Evolutionary conservation across 2,888 invertebrate species (phyloP).

Genomic region (Thalpophila matura): DNA sequence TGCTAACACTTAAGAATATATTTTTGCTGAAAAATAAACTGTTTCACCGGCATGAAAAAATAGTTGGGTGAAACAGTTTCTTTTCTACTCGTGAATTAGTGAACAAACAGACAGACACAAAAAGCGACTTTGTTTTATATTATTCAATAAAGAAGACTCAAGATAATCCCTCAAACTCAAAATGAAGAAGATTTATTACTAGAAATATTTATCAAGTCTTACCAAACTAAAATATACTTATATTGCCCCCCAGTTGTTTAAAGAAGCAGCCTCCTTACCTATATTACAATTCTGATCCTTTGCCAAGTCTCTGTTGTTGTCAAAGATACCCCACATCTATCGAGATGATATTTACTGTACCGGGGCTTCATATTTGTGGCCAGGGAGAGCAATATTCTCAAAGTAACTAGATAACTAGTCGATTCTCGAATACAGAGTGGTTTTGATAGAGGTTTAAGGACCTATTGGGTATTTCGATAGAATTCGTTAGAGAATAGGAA

Average conservation of each 20-base stretch:
- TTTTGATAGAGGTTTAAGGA: conserved; percentile 59
- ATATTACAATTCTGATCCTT: conserved; percentile 35
- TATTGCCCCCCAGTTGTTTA: conserved; percentile 27
- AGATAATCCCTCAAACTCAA: no score
- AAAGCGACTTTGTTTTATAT: no score
- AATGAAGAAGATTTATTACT: background rate
- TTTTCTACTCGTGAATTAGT: no score
- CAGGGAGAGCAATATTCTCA: conserved; percentile 81
- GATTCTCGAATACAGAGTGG: conserved; percentile 82
- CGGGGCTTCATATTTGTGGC: conserved; percentile 74
- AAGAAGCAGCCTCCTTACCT: conserved; percentile 20
- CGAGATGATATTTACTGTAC: conserved; percentile 66
- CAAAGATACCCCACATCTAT: conserved; percentile 62
- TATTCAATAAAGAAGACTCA: no score
- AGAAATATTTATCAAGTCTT: background rate
- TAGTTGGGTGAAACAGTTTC: no score
- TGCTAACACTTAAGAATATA: no score
- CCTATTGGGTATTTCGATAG: conserved; percentile 65
- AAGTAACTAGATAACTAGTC: conserved; percentile 81
- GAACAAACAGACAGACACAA: no score
- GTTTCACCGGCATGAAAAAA: no score
- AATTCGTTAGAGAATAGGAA: conserved; percentile 36
- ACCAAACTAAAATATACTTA: conserved; percentile 5
- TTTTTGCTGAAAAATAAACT: no score
- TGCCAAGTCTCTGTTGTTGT: conserved; percentile 63